A percentile compares a stretch with the other conserved stretches of the same genome.
Evolutionary conservation across 2,888 invertebrate species (phyloP).

Genomic region (Pherbina coryleti): DNA sequence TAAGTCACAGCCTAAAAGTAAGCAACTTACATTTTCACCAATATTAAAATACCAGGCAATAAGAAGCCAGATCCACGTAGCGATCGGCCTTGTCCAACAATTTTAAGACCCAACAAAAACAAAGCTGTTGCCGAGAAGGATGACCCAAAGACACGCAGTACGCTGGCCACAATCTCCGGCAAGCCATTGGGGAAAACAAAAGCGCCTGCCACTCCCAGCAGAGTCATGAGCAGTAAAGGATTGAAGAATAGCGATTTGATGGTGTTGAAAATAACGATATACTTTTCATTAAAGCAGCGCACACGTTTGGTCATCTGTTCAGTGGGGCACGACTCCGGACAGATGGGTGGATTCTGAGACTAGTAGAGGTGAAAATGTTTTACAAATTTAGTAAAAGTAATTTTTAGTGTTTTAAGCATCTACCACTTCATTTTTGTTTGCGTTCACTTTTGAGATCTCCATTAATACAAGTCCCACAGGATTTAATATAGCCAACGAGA

Average conservation of each 20-base stretch:
- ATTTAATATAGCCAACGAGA: conserved; percentile 91
- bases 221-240: conserved; percentile 92
- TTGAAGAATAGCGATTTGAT: conserved; percentile 84
- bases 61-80: conserved; percentile 83
- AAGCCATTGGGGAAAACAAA: conserved; percentile 82
- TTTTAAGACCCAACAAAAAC: conserved; percentile 89
- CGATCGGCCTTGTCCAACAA: conserved; percentile 90
- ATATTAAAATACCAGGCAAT: conserved; percentile 87
- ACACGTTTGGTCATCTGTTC: conserved; percentile 58
- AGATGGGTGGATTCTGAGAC: conserved; percentile 57
- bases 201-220: conserved; percentile 90
- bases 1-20: conserved; percentile 30
- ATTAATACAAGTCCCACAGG: conserved; percentile 91
- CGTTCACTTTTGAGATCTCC: conserved; percentile 77
- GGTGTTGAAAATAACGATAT: conserved; percentile 69
- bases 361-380: conserved; percentile 26
- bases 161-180: conserved; percentile 80
- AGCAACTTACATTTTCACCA: conserved; percentile 84
- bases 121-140: conserved; percentile 93
- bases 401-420: neutral
- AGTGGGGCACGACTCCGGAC: conserved; percentile 62
- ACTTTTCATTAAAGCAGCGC: conserved; percentile 59
- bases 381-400: too few relatives aligned
- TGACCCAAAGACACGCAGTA: conserved; percentile 84
- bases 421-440: conserved; percentile 60